Percentiles rank a stretch among this genome's conserved stretches.
phyloP scores from a whole-genome alignment of 2,888 invertebrate species.

The Thecophora atra region DNA sequence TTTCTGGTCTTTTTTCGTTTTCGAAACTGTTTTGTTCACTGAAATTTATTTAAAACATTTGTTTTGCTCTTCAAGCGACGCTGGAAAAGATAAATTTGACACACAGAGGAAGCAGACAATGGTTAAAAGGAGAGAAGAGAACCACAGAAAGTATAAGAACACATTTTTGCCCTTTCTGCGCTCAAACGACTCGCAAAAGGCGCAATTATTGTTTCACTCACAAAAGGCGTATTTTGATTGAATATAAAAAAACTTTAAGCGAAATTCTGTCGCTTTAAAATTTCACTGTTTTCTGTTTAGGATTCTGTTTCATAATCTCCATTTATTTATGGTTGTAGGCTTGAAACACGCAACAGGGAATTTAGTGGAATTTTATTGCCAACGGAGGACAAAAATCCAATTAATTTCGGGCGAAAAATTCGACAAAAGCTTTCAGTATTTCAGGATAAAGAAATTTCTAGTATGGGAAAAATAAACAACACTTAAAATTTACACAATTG shows the following conservation, averaged over 20 bases:
- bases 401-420: background rate
- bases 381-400: background rate
- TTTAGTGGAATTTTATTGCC: background rate
- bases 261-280: no score
- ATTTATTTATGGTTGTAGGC: background rate
- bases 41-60: slow-evolving; percentile 1
- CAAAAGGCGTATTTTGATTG: no score
- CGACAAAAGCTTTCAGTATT: background rate
- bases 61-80: background rate
- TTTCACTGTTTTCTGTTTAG: no score
- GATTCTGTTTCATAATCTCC: background rate
- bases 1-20: background rate
- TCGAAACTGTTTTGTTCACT: background rate
- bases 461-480: background rate
- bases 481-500: background rate
- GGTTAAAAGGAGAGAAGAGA: no score
- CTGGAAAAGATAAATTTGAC: background rate
- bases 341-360: background rate
- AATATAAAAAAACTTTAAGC: no score
- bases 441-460: no score
- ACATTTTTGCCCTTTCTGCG: no score
- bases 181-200: no score
- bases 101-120: no score
- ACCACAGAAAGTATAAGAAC: no score
- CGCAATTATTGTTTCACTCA: no score